These are phyloP conservation scores for Nesometra sesokonis DNA, from an alignment of 35 echinoderm and acorn worm species.

Conservation along the genomic window DNA sequence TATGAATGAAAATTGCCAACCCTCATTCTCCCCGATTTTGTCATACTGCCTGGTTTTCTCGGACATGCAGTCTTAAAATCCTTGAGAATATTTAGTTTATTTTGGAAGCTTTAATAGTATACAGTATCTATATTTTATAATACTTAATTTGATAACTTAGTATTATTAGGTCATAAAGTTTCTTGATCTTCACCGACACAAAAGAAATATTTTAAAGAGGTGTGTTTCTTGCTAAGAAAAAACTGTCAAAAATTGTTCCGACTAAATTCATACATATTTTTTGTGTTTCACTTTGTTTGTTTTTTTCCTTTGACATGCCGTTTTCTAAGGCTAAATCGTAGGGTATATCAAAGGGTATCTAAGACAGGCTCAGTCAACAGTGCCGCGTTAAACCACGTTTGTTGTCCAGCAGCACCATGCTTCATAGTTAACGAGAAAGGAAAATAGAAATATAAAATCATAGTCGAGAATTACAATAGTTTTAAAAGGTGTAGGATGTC, in stretches of 20 bases:
- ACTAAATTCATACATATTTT: not conserved
- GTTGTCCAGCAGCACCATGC: not conserved
- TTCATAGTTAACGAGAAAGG: too few relatives aligned
- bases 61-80: too few relatives aligned
- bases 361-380: not conserved
- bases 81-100: too few relatives aligned
- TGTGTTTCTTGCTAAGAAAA: not conserved
- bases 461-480: not conserved
- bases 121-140: too few relatives aligned
- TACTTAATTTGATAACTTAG: too few relatives aligned
- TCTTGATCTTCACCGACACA: not conserved
- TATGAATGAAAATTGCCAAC: too few relatives aligned
- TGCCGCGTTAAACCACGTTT: not conserved
- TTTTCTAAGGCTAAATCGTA: not conserved
- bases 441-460: too few relatives aligned
- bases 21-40: too few relatives aligned
- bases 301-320: not conserved
- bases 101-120: too few relatives aligned
- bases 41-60: too few relatives aligned
- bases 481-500: not conserved
- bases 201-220: not conserved
- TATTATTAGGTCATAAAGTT: not conserved
- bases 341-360: not conserved
- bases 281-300: not conserved
- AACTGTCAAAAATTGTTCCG: not conserved